These are phyloP conservation scores for Natator depressus DNA, from an alignment of 2,113 vertebrate genomes.

Conservation along the genomic window DNA sequence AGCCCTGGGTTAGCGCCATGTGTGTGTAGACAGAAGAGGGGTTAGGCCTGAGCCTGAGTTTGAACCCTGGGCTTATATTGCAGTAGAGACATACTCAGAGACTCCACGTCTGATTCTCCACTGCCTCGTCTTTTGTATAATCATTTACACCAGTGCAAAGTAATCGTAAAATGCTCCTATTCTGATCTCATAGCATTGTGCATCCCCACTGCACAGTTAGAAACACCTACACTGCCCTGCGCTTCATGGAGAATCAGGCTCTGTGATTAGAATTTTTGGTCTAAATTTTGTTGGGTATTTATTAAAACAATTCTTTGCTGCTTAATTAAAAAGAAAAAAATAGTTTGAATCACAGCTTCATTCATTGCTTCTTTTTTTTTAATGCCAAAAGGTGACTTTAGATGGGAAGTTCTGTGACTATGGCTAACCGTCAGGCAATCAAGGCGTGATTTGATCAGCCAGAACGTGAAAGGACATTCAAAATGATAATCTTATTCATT, in stretches of 20 bases:
- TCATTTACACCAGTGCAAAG: not conserved
- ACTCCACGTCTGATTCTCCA: not conserved
- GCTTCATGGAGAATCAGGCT: not conserved
- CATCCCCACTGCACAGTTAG: not conserved
- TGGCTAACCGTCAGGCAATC: not conserved
- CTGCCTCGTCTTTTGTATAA: not conserved
- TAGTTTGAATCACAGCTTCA: not conserved
- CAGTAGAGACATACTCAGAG: no score
- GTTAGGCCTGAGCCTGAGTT: no score
- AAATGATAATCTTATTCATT: conserved; percentile 29
- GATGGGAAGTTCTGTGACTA: not conserved
- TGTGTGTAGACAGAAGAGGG: no score
- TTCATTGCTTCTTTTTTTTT: not conserved
- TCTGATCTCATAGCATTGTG: not conserved
- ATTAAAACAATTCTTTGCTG: not conserved
- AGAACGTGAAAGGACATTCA: conserved; percentile 25
- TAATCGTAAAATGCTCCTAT: not conserved
- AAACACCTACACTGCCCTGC: not conserved
- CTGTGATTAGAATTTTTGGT: not conserved
- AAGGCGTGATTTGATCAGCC: conserved; percentile 9
- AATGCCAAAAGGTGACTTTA: not conserved
- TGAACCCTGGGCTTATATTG: no score
- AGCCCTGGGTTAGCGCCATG: no score
- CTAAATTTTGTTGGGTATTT: not conserved
- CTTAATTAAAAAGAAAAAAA: not conserved